phyloP scores from a whole-genome alignment of 2,888 invertebrate genomes.

The Standfussiana lucernea region DNA sequence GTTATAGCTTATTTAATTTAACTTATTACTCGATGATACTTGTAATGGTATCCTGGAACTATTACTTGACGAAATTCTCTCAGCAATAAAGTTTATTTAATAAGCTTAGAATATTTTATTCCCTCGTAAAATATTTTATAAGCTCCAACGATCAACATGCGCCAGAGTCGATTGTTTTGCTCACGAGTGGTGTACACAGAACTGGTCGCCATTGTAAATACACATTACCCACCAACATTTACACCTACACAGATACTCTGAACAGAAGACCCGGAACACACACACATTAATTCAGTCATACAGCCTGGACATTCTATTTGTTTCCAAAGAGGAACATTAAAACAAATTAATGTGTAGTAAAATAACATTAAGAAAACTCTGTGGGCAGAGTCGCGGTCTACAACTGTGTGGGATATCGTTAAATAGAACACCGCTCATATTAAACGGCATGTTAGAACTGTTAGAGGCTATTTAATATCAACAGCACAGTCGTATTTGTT shows the following conservation, averaged over 20 bases:
- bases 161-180: conserved; percentile 44
- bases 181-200: conserved; percentile 48
- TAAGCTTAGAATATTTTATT: conserved; percentile 10
- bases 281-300: conserved; percentile 58
- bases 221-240: conserved; percentile 46
- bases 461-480: conserved; percentile 52
- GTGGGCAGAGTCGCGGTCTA: conserved; percentile 66
- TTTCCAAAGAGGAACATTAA: conserved; percentile 67
- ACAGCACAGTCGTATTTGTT: conserved; percentile 41
- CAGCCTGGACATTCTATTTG: conserved; percentile 53
- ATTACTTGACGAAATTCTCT: background rate
- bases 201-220: conserved; percentile 51
- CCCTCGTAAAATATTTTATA: conserved; percentile 39
- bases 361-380: conserved; percentile 69
- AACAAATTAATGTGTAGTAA: conserved; percentile 74
- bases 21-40: conserved; percentile 8
- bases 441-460: conserved; percentile 44
- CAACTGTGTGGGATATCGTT: conserved; percentile 63
- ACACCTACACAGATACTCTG: conserved; percentile 51
- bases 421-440: conserved; percentile 56
- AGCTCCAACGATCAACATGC: conserved; percentile 28
- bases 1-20: background rate
- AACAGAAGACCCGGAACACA: conserved; percentile 56
- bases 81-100: conserved; percentile 19
- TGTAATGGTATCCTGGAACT: background rate